A percentile compares a stretch with the other conserved stretches of the same genome.
phyloP scores from a whole-genome alignment of 1,140 invertebrate genomes.

The Theocolax elegans region DNA sequence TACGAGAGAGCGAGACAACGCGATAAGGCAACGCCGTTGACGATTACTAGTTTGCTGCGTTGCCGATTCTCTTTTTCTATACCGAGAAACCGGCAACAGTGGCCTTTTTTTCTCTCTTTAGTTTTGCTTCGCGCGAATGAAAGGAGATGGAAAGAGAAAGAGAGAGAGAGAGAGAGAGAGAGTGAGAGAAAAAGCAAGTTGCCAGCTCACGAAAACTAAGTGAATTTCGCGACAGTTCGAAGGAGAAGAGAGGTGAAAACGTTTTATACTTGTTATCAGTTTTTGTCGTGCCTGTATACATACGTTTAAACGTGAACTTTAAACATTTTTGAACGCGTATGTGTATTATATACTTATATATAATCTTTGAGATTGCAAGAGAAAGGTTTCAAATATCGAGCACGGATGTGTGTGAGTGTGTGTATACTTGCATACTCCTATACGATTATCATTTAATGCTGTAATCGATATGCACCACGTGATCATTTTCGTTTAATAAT shows the following conservation, averaged over 20 bases:
- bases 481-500: too few relatives aligned
- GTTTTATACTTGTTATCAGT: too few relatives aligned
- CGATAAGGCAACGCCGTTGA: conserved; percentile 34
- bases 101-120: background rate
- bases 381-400: too few relatives aligned
- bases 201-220: conserved; percentile 12
- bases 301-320: background rate
- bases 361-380: too few relatives aligned
- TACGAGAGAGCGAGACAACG: conserved; percentile 32
- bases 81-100: background rate
- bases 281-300: too few relatives aligned
- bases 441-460: too few relatives aligned
- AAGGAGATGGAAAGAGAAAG: too few relatives aligned
- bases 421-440: too few relatives aligned
- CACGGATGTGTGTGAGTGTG: too few relatives aligned
- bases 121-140: background rate
- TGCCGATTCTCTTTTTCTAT: conserved; percentile 37
- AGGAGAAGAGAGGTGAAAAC: background rate
- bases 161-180: too few relatives aligned
- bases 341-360: too few relatives aligned
- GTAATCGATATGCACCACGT: too few relatives aligned
- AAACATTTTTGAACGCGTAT: background rate
- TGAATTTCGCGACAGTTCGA: background rate
- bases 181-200: conserved; percentile 10
- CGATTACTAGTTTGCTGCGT: conserved; percentile 42